Percentiles rank a stretch among this genome's conserved stretches.
phyloP scores from a whole-genome alignment of 2,888 invertebrate species.

The Drosophila nr. medialis region DNA sequence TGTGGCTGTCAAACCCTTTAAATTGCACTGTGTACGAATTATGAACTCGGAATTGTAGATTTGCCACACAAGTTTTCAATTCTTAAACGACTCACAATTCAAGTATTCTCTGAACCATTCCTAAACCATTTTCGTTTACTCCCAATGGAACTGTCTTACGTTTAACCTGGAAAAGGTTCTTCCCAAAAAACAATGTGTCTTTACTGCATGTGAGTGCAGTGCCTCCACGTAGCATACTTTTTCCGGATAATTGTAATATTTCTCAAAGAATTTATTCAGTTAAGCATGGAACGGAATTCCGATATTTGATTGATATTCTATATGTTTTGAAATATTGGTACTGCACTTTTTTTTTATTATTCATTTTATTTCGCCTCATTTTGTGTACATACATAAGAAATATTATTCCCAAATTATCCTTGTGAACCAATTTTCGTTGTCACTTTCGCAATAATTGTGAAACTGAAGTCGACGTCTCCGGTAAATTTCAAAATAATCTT shows the following conservation, averaged over 20 bases:
- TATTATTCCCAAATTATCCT: background rate
- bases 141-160: background rate
- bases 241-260: background rate
- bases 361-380: background rate
- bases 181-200: background rate
- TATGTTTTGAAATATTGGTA: background rate
- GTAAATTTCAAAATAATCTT: slow-evolving; percentile 26
- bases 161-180: background rate
- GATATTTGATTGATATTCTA: background rate
- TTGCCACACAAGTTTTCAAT: background rate
- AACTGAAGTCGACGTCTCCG: slow-evolving; percentile 41
- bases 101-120: background rate
- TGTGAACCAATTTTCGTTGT: slow-evolving; percentile 2
- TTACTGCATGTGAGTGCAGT: background rate
- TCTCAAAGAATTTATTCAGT: background rate
- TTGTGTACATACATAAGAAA: background rate
- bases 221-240: background rate
- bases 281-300: background rate
- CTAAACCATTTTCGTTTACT: background rate
- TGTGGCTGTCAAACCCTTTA: background rate
- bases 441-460: slow-evolving; percentile 8
- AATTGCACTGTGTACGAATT: background rate
- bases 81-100: background rate
- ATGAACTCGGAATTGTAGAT: background rate
- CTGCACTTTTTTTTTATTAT: background rate